A percentile compares a stretch with the other conserved stretches of the same genome.
Conservation (phyloP, 2,797 vertebrate species). For the Pseudocheirus occidentalis region DNA sequence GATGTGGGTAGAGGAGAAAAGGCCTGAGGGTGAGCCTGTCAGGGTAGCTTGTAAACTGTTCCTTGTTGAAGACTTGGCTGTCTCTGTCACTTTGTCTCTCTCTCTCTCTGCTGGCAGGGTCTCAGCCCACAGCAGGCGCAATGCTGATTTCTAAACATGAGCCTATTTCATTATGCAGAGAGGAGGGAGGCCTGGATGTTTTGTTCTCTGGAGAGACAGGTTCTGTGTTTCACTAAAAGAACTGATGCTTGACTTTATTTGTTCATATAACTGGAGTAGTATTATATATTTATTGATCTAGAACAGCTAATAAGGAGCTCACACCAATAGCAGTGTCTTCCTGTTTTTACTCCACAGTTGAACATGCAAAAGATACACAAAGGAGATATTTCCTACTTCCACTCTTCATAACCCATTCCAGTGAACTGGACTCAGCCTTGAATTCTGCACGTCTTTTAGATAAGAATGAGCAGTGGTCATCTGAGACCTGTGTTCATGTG, state of each 20-base stretch:
- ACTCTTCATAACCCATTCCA: background rate
- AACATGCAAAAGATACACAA: background rate
- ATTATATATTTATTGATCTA: constrained; percentile 5
- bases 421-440: background rate
- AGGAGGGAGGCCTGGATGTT: background rate
- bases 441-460: background rate
- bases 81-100: background rate
- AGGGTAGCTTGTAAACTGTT: constrained; percentile 9
- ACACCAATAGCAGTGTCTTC: background rate
- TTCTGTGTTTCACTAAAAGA: background rate
- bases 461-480: background rate
- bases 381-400: background rate
- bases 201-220: background rate
- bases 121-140: background rate
- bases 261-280: background rate
- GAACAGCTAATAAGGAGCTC: background rate
- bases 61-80: background rate
- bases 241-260: background rate
- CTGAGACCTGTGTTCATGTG: background rate
- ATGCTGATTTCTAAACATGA: background rate
- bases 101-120: background rate
- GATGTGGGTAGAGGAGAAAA: background rate
- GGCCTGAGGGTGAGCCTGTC: background rate
- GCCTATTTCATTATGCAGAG: background rate
- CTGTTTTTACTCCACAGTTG: background rate